phyloP scores from a whole-genome alignment of 2,113 vertebrate species.

The Leucopsar rothschildi region DNA sequence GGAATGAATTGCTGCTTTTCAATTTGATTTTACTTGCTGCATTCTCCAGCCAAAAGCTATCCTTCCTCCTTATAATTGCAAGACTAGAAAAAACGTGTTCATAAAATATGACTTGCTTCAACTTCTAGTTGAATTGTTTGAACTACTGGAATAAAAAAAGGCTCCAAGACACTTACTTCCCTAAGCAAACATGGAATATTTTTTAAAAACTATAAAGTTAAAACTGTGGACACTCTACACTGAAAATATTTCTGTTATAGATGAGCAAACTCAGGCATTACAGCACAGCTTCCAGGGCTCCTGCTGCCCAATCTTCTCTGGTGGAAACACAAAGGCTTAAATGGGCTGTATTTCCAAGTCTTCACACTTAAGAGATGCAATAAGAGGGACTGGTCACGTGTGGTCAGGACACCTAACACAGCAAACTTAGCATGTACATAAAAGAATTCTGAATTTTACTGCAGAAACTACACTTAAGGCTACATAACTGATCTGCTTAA shows the following conservation, averaged over 20 bases:
- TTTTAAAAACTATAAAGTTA: neutral
- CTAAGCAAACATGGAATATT: neutral
- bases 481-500: neutral
- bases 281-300: neutral
- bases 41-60: neutral
- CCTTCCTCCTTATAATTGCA: neutral
- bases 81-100: neutral
- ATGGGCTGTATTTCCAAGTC: neutral
- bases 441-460: neutral
- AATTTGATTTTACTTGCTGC: neutral
- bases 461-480: neutral
- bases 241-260: neutral
- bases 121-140: neutral
- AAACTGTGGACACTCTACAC: neutral
- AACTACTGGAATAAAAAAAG: neutral
- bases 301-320: neutral
- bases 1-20: neutral
- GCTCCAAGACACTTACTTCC: neutral
- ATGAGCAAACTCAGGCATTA: neutral
- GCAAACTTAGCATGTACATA: neutral
- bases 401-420: neutral
- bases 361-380: neutral
- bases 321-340: neutral
- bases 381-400: neutral
- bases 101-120: neutral